phyloP scores from a whole-genome alignment of 2,113 vertebrate genomes.

The Cranoglanis bouderius region DNA sequence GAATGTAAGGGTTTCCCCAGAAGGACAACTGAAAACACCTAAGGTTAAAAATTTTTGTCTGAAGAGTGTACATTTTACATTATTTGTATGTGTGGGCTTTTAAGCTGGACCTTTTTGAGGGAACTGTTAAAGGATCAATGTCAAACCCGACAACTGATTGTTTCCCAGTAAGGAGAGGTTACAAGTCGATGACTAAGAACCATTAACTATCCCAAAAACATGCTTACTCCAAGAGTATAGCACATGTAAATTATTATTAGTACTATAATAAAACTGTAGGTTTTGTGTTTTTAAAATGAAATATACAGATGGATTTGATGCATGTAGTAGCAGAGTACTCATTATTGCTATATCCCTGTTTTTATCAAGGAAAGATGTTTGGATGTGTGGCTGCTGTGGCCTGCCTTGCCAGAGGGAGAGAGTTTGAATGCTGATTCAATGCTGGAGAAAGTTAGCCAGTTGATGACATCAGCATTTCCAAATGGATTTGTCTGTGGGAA shows the following conservation, averaged over 20 bases:
- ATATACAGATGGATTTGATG: background rate
- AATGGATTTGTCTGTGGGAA: slow-evolving; percentile 5
- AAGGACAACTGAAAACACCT: background rate
- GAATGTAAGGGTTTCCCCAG: background rate
- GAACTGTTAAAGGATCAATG: background rate
- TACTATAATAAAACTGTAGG: background rate
- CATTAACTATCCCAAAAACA: background rate
- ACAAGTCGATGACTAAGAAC: background rate
- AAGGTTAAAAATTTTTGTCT: background rate
- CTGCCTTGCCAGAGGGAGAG: slow-evolving; percentile 24
- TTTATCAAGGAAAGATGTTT: background rate
- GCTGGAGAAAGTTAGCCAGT: slow-evolving; percentile 7
- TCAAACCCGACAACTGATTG: background rate
- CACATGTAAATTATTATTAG: background rate
- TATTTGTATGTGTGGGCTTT: background rate
- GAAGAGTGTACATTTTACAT: background rate
- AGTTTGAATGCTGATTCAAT: slow-evolving; percentile 22
- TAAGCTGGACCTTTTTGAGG: background rate
- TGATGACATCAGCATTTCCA: slow-evolving; percentile 42
- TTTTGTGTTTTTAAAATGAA: background rate
- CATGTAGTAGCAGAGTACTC: background rate
- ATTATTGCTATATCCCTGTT: background rate
- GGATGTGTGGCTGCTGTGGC: background rate
- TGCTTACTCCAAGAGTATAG: background rate
- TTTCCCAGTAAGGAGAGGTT: background rate